These are phyloP conservation scores for Cecropterus lyciades DNA, from an alignment of 1,140 invertebrate genomes.

Conservation along the genomic window DNA sequence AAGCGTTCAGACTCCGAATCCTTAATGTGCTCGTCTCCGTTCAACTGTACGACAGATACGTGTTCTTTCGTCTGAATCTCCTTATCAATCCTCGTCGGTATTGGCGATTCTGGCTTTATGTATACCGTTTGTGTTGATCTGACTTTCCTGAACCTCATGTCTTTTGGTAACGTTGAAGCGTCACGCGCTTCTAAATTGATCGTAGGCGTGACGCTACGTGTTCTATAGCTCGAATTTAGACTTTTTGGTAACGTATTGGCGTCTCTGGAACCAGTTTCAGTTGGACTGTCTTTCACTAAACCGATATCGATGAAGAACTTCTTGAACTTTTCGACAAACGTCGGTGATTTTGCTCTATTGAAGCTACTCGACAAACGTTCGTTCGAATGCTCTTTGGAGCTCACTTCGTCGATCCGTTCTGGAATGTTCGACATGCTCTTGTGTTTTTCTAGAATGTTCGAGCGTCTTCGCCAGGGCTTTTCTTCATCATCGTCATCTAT, in stretches of 20 bases:
- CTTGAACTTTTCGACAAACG: constrained; percentile 78
- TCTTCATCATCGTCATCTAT: constrained; percentile 77
- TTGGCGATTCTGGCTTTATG: constrained; percentile 67
- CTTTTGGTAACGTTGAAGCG: constrained; percentile 72
- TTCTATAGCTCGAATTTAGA: constrained; percentile 64
- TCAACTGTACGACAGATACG: constrained; percentile 70
- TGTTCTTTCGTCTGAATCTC: constrained; percentile 58
- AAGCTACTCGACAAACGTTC: constrained; percentile 68
- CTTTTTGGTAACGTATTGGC: constrained; percentile 67
- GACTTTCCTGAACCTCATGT: constrained; percentile 77
- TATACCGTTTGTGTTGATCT: constrained; percentile 74
- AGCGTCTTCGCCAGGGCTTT: constrained; percentile 50
- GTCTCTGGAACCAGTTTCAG: constrained; percentile 41
- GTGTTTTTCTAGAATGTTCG: constrained; percentile 65
- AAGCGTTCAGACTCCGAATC: constrained; percentile 57
- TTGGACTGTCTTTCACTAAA: constrained; percentile 60
- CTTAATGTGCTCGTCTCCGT: constrained; percentile 68
- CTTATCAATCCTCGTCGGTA: constrained; percentile 41
- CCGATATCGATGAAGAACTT: constrained; percentile 77
- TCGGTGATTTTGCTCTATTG: constrained; percentile 74
- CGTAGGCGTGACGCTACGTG: constrained; percentile 58
- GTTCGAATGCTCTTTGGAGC: constrained; percentile 60
- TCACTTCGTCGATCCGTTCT: constrained; percentile 68
- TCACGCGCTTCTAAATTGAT: constrained; percentile 53
- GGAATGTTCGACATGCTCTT: constrained; percentile 77